phyloP scores from a whole-genome alignment of 2,113 vertebrate genomes.

The Pelusios castaneus region DNA sequence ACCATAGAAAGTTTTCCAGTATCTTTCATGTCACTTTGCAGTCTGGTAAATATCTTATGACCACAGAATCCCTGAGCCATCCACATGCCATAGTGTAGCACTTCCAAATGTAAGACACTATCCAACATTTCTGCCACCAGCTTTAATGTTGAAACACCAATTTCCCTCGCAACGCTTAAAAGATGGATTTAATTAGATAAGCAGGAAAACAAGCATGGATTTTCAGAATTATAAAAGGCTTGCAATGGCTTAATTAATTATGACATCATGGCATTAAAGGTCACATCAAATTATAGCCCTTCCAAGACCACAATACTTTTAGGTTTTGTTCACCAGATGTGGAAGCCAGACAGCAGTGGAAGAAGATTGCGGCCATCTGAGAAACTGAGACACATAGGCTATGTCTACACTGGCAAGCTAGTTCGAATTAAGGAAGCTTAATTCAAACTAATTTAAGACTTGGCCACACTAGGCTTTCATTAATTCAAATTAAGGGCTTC shows the following conservation, averaged over 20 bases:
- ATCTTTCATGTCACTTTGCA: not conserved
- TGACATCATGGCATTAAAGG: not conserved
- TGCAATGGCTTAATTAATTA: conserved; percentile 25
- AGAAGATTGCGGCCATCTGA: conserved; percentile 1
- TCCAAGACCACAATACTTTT: not conserved
- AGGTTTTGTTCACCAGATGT: not conserved
- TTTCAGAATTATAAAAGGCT: not conserved
- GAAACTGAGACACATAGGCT: not conserved
- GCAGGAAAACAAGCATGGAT: not conserved
- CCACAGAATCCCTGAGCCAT: accelerated
- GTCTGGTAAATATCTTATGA: not conserved
- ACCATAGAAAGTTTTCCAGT: not conserved
- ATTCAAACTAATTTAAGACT: too few species aligned
- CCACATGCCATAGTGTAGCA: too few species aligned
- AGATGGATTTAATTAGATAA: conserved; percentile 13
- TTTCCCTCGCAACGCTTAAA: not conserved
- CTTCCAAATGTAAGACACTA: not conserved
- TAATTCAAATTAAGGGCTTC: too few species aligned
- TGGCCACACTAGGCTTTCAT: too few species aligned
- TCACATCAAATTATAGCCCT: not conserved
- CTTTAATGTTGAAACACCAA: not conserved
- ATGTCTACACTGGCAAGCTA: too few species aligned
- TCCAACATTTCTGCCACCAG: not conserved
- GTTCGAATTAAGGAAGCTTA: too few species aligned
- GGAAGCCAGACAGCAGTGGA: not conserved